Conservation (phyloP, 2,888 invertebrate genomes). For the Lissonota sp. region DNA sequence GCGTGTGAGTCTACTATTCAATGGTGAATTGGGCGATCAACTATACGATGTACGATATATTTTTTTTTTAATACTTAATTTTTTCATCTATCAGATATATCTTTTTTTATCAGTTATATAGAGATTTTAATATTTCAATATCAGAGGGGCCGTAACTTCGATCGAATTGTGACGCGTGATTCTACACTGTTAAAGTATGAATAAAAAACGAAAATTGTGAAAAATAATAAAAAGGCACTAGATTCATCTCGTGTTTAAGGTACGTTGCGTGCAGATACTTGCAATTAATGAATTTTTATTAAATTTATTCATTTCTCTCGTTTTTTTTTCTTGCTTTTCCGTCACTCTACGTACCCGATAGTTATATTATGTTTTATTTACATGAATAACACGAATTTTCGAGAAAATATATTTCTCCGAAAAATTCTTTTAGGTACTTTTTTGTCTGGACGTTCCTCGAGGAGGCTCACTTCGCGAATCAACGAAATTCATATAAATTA, state of each 20-base stretch:
- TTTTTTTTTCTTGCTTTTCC: constrained; percentile 57
- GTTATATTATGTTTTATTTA: constrained; percentile 67
- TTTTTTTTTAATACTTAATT: constrained; percentile 24
- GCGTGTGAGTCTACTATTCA: constrained; percentile 31
- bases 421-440: constrained; percentile 67
- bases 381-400: constrained; percentile 64
- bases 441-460: constrained; percentile 67
- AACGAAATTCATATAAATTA: background rate
- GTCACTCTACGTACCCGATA: constrained; percentile 60
- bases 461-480: constrained; percentile 43
- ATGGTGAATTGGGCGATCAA: constrained; percentile 63
- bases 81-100: constrained; percentile 14
- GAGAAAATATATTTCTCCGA: constrained; percentile 43
- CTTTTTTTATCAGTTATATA: constrained; percentile 46
- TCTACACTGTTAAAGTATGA: constrained; percentile 3
- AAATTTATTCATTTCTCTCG: constrained; percentile 57
- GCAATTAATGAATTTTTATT: constrained; percentile 51
- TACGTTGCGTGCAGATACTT: constrained; percentile 69
- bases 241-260: constrained; percentile 67
- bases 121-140: constrained; percentile 58
- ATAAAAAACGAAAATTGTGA: constrained; percentile 43
- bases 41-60: constrained; percentile 49
- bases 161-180: constrained; percentile 65
- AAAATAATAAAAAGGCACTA: constrained; percentile 74
- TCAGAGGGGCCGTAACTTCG: constrained; percentile 67